Evolutionary conservation across 2,113 vertebrate genomes (phyloP), one percentile per base, ranked within the genome.

Genomic region (Gobio gobio): DNA sequence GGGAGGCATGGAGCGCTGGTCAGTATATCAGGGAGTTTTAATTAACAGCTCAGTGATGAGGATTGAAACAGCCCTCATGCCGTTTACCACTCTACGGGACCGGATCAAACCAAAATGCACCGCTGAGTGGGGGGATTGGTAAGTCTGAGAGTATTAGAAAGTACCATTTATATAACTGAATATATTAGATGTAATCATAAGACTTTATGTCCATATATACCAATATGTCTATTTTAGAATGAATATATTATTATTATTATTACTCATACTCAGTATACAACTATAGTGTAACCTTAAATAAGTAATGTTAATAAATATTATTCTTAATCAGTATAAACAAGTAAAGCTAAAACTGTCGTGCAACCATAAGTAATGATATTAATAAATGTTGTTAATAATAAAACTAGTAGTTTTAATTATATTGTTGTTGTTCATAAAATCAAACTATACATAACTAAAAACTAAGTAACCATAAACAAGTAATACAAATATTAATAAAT

Each of bases 31-130:
- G 66, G 49, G 66, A 83, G 81, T 83, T 83, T 82, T 83, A 83
- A 83, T 83, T 83, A 83, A 83, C 81, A 83, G 66, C 66, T 83
- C 66, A 72, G 81, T 83, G 66, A 73, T 83, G 80, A 82, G 80
- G 49, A 83, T 54, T 72, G 80, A 82, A 72, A 73, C 66, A 43
- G 81, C 63, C 51, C 66, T 70, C 81, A 43, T 72, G 29, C 22
- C 81, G 33, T 83, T 83, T 83, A 43, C 81, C 80, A 58, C 81
- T 58, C 81, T 43, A 83, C 81, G 22, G 81, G 66, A 58, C 66
- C 12, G 49, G 81, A 58, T 51, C 10, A 26, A 58, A 72, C 81
- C 81, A 72, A 72, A 83, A 29, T 22, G 54, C 61, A 68, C 14
- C 3, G 1, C 43, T n/a, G 43, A 2, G 16, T 45, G 59, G 78